Evolutionary conservation across 2,888 invertebrate species (phyloP), one percentile per base, ranked within the genome.

Genomic region (Polymixis flavicincta): DNA sequence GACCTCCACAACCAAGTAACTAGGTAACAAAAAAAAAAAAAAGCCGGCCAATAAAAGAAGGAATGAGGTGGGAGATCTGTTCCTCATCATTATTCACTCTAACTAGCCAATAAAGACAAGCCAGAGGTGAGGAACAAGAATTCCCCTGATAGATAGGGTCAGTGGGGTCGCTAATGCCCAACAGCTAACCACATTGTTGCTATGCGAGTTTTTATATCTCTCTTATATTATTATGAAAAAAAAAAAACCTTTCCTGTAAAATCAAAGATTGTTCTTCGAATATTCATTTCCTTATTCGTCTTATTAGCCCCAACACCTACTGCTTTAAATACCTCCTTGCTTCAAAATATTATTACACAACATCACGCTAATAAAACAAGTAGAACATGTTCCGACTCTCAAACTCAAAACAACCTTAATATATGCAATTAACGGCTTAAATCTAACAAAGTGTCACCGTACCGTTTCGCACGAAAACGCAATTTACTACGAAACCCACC

Each of bases 401-500:
- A 69, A 66, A 59, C 48, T 66, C 57, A 48, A 54, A 74, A 74
- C 67, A 52, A 14, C 2, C 28, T 48, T 68, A 68, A 55, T 78
- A 32, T 52, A 48, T 32, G 55, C 77, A 78, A 78, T 82, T 78
- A 82, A 63, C 28, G 14, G 67, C 32, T 82, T 67, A 68, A 80
- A 74, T 68, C 37, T 60, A 64, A 84, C 80, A 75, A 82, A 84
- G 64, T 71, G 9, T 48, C 22, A 59, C 14, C 22, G 7, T 74
- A 7, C n/a, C 57, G 32, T 55, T 42, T 52, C 45, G 25, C 79
- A 67, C 61, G 80, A 67, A 64, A 63, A 66, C 57, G 76, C 66
- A 76, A 84, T 82, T 64, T 55, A 17, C n/a, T 28, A 48, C n/a
- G 1, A 28, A 66, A 73, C 82, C 64, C 37, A 74, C 85, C 74